phyloP scores from a whole-genome alignment of 2,113 vertebrate species.

The Capricornis sumatraensis region DNA sequence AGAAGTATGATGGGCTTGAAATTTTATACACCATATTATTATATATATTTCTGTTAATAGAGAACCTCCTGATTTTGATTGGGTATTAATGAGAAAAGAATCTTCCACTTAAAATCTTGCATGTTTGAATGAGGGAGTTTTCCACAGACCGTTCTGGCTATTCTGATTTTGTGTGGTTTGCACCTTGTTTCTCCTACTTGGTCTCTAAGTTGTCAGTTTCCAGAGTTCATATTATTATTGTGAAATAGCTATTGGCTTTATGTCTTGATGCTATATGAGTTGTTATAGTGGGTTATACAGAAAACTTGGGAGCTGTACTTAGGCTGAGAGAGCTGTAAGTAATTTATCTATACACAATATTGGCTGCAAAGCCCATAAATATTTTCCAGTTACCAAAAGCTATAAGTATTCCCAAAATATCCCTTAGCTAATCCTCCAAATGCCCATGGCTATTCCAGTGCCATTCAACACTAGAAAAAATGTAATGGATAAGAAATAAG shows the following conservation, averaged over 20 bases:
- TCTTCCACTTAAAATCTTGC: neutral
- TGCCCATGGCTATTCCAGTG: neutral
- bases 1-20: neutral
- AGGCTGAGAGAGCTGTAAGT: neutral
- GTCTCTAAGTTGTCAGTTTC: neutral
- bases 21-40: neutral
- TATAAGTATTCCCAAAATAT: neutral
- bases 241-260: neutral
- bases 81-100: neutral
- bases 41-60: neutral
- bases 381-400: neutral
- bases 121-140: neutral
- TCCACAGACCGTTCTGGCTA: neutral
- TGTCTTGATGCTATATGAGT: neutral
- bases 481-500: neutral
- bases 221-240: neutral
- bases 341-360: neutral
- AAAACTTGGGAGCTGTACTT: neutral
- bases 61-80: neutral
- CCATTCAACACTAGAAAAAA: neutral
- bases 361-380: neutral
- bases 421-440: neutral
- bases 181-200: neutral
- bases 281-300: neutral
- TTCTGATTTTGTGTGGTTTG: neutral